phyloP scores from a whole-genome alignment of 2,888 invertebrate genomes.

The Platycheirus albimanus region DNA sequence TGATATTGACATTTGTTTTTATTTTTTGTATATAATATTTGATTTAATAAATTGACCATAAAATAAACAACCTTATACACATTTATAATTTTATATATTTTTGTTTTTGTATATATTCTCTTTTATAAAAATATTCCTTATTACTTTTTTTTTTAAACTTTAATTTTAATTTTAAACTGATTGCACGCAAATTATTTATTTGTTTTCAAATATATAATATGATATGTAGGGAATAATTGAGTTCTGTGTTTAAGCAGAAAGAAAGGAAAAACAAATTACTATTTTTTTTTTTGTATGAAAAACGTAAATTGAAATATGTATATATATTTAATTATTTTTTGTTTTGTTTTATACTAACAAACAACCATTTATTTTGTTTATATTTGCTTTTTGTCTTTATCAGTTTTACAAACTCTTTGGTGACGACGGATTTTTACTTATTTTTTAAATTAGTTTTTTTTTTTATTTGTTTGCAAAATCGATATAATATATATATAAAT shows the following conservation, averaged over 20 bases:
- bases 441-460: constrained; percentile 12
- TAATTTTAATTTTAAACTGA: no score
- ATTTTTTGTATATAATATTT: constrained; percentile 45
- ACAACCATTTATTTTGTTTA: constrained; percentile 62
- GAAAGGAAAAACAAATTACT: constrained; percentile 29
- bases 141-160: no score
- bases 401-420: constrained; percentile 72
- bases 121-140: constrained; percentile 65
- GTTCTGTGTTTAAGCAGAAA: constrained; percentile 38
- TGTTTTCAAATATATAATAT: constrained; percentile 61
- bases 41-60: constrained; percentile 59
- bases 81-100: constrained; percentile 29
- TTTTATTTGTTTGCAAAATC: constrained; percentile 47
- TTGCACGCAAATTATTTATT: constrained; percentile 58
- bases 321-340: constrained; percentile 23
- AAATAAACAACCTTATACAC: constrained; percentile 64
- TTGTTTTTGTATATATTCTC: constrained; percentile 56
- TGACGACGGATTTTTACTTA: constrained; percentile 73
- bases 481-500: constrained; percentile 31
- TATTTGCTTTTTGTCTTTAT: constrained; percentile 30
- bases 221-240: constrained; percentile 75
- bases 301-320: constrained; percentile 22
- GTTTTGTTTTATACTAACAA: constrained; percentile 50
- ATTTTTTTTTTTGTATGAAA: constrained; percentile 30
- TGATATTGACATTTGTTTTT: constrained; percentile 43